Evolutionary conservation across 37 sponge, comb jelly and placozoan genomes (phyloP).

Genomic region (Diacarnus erythraeanus): DNA sequence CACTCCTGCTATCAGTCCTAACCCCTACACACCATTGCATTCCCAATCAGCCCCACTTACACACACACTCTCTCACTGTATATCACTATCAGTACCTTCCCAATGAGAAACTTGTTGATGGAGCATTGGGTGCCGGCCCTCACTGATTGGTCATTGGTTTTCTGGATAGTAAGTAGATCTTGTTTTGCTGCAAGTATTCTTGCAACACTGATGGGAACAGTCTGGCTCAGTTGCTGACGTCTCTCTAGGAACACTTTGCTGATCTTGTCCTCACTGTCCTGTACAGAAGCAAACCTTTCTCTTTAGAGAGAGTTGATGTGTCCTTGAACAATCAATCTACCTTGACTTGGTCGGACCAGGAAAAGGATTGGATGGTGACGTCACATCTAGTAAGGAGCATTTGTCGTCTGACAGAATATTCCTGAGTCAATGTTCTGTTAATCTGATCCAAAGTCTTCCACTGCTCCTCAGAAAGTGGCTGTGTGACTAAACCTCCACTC

Average conservation of each 20-base stretch:
- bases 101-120: slow-evolving; percentile 82
- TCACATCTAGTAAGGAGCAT: slow-evolving; percentile 88
- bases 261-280: slow-evolving; percentile 68
- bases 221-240: slow-evolving; percentile 17
- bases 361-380: slow-evolving; percentile 89
- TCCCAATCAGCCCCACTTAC: background rate
- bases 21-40: no score
- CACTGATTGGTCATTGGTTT: slow-evolving; percentile 51
- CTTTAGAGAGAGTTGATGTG: background rate
- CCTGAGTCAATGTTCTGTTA: slow-evolving; percentile 64
- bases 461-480: slow-evolving; percentile 56
- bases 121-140: slow-evolving; percentile 44
- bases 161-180: slow-evolving; percentile 58
- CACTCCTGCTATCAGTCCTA: background rate
- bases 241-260: slow-evolving; percentile 4
- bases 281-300: background rate
- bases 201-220: slow-evolving; percentile 55
- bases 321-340: no score
- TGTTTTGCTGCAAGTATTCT: slow-evolving; percentile 67
- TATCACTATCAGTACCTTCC: slow-evolving; percentile 38
- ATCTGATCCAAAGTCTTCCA: slow-evolving; percentile 72
- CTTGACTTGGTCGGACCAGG: slow-evolving; percentile 80
- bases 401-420: slow-evolving; percentile 71
- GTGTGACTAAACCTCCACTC: slow-evolving; percentile 16
- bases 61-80: slow-evolving; percentile 1